Percentiles rank a stretch among this genome's conserved stretches.
phyloP scores from a whole-genome alignment of 2,797 vertebrate genomes.

The Poeciliopsis presidionis region DNA sequence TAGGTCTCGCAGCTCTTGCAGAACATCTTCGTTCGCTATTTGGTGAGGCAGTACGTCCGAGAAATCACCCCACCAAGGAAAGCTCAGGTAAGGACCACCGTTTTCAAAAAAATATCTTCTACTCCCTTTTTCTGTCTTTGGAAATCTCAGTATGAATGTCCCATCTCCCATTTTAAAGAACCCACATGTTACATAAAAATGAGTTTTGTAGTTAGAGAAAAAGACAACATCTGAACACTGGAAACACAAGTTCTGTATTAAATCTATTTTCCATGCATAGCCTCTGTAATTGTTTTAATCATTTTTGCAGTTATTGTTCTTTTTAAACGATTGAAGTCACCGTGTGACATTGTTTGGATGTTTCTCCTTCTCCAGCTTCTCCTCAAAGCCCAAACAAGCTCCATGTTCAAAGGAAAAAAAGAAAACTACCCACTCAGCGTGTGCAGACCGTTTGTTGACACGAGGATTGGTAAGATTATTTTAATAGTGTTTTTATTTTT shows the following conservation, averaged over 20 bases:
- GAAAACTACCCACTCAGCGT: constrained; percentile 88
- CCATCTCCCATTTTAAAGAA: not conserved
- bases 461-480: constrained; percentile 84
- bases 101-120: not conserved
- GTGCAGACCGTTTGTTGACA: constrained; percentile 84
- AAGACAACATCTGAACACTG: not conserved
- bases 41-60: constrained; percentile 86
- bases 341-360: not conserved
- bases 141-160: not conserved
- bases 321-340: not conserved
- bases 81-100: constrained; percentile 81
- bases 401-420: constrained; percentile 90
- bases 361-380: constrained; percentile 79
- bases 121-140: not conserved
- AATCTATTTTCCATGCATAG: not conserved
- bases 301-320: not conserved
- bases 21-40: constrained; percentile 82
- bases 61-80: constrained; percentile 81
- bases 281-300: not conserved
- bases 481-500: not conserved
- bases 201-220: not conserved
- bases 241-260: not conserved
- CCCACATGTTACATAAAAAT: not conserved
- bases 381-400: constrained; percentile 86
- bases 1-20: constrained; percentile 84